A percentile compares a stretch with the other conserved stretches of the same genome.
phyloP scores from a whole-genome alignment of 2,888 invertebrate genomes.

The Morpho deidamia region DNA sequence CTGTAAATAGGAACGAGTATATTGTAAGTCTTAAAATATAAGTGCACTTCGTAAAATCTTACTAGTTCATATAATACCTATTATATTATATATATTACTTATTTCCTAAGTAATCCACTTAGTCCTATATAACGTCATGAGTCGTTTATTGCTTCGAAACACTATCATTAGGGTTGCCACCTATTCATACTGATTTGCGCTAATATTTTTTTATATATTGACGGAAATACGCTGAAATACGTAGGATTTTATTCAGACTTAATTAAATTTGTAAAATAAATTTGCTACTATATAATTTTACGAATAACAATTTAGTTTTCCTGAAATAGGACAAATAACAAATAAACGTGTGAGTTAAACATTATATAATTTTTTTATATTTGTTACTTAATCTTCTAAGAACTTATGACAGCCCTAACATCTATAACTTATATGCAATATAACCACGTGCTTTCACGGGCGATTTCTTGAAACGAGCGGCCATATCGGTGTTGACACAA shows the following conservation, averaged over 20 bases:
- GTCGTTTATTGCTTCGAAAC: conserved; percentile 5
- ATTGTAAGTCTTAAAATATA: background rate
- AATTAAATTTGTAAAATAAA: too few species aligned
- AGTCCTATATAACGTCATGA: conserved; percentile 1
- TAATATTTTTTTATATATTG: background rate
- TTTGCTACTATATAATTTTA: too few species aligned
- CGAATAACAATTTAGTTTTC: too few species aligned
- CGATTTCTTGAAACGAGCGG: conserved; percentile 17
- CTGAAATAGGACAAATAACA: too few species aligned
- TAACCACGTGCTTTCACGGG: conserved; percentile 9
- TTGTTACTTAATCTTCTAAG: too few species aligned
- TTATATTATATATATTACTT: conserved; percentile 1
- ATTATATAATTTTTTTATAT: too few species aligned
- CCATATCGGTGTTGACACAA: conserved; percentile 55
- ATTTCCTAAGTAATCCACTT: conserved; percentile 9
- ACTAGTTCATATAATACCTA: conserved; percentile 1
- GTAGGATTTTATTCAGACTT: background rate
- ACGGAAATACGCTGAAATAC: background rate
- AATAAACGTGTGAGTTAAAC: too few species aligned
- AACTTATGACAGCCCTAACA: background rate
- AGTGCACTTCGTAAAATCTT: background rate
- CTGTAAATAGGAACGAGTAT: too few species aligned
- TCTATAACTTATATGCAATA: background rate
- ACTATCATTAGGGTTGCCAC: conserved; percentile 5
- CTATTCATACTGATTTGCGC: background rate